These are phyloP conservation scores for Parazoanthus swiftii DNA, from an alignment of 92 coral and sea anemone genomes.

Conservation along the genomic window DNA sequence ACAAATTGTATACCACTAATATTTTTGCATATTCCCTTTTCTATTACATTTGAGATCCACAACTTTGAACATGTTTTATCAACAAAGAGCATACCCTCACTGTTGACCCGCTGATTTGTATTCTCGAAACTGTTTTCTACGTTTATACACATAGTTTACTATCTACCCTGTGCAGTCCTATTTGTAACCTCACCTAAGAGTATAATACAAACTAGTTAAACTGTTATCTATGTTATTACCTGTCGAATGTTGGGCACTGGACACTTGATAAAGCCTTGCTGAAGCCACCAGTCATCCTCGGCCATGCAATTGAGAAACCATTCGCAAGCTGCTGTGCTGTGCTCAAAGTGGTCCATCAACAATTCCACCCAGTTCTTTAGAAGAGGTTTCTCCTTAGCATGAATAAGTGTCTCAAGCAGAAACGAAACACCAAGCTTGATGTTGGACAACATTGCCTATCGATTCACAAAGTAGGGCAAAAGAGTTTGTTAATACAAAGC, in stretches of 20 bases:
- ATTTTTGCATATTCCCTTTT: too few relatives aligned
- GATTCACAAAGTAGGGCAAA: conserved; percentile 11
- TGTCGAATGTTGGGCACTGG: conserved; percentile 91
- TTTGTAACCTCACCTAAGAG: too few relatives aligned
- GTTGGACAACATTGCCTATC: conserved; percentile 78
- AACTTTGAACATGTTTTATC: too few relatives aligned
- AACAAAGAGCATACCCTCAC: too few relatives aligned
- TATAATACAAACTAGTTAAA: too few relatives aligned
- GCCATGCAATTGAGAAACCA: conserved; percentile 89
- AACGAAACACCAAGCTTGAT: conserved; percentile 88
- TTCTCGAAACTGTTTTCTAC: too few relatives aligned
- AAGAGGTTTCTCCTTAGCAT: conserved; percentile 90
- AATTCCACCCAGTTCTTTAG: conserved; percentile 94
- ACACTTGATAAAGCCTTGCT: conserved; percentile 83
- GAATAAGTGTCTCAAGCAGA: conserved; percentile 89
- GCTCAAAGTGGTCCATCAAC: conserved; percentile 81
- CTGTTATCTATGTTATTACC: conserved; percentile 48
- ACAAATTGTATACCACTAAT: too few relatives aligned
- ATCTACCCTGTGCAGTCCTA: too few relatives aligned
- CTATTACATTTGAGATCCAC: too few relatives aligned
- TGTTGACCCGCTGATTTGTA: too few relatives aligned
- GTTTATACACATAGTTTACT: too few relatives aligned
- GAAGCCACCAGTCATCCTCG: conserved; percentile 93
- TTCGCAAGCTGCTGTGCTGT: conserved; percentile 73
- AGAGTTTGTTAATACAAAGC: not conserved